Conservation (phyloP, 2,113 vertebrate genomes). For the Tetrao urogallus region DNA sequence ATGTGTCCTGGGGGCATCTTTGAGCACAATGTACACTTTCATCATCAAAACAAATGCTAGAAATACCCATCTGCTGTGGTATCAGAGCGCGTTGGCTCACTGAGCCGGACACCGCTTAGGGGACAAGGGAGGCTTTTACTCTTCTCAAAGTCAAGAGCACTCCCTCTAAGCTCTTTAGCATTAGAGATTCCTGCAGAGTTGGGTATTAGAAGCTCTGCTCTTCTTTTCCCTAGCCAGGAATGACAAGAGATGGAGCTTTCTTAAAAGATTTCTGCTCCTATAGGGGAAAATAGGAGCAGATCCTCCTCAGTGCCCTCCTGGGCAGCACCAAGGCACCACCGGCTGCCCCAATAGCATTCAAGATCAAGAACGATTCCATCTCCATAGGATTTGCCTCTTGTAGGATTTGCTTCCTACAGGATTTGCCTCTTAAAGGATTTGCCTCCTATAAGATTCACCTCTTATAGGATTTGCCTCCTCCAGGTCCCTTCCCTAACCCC, state of each 20-base stretch:
- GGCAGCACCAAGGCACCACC: neutral
- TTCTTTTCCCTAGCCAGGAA: neutral
- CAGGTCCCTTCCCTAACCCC: neutral
- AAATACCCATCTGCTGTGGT: slow-evolving; percentile 65
- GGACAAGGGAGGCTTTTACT: slow-evolving; percentile 61
- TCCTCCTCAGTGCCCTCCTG: neutral
- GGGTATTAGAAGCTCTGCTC: slow-evolving; percentile 16
- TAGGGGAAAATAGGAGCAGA: accelerated
- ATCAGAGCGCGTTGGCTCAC: slow-evolving; percentile 63
- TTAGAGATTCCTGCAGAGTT: slow-evolving; percentile 30
- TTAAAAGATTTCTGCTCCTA: neutral
- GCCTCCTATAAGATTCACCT: neutral
- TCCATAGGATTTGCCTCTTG: neutral
- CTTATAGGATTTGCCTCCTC: neutral
- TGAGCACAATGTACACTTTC: slow-evolving; percentile 67
- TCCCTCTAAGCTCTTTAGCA: slow-evolving; percentile 61
- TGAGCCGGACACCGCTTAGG: slow-evolving; percentile 65
- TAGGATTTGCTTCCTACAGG: neutral
- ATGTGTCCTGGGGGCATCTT: slow-evolving; percentile 72
- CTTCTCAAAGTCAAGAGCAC: slow-evolving; percentile 62
- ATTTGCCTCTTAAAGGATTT: neutral
- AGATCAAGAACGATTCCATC: neutral
- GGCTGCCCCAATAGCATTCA: neutral
- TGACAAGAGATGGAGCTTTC: neutral
- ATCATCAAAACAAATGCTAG: slow-evolving; percentile 70